phyloP scores from a whole-genome alignment of 1,140 invertebrate species.

The Andricus grossulariae region DNA sequence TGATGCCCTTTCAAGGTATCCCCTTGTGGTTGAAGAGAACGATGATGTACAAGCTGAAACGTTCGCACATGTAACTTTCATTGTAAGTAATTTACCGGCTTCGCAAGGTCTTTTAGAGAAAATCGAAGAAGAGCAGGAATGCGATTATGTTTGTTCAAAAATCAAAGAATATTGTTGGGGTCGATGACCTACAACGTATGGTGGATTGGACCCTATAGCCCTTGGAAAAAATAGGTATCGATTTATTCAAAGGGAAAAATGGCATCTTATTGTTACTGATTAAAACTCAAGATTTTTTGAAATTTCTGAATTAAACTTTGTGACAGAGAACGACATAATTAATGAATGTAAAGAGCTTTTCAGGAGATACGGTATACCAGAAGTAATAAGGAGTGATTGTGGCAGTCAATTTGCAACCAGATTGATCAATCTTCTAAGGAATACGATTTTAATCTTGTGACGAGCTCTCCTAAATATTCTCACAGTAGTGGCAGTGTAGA shows the following conservation, averaged over 20 bases:
- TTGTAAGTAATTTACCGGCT: too few relatives aligned
- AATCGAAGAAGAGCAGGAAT: too few relatives aligned
- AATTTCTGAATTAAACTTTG: conserved; percentile 39
- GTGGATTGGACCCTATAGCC: conserved; percentile 23
- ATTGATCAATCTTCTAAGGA: conserved; percentile 54
- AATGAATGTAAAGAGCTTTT: conserved; percentile 51
- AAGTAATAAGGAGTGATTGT: conserved; percentile 43
- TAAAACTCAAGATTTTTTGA: conserved; percentile 56
- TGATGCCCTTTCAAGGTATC: too few relatives aligned
- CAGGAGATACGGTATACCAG: conserved; percentile 52
- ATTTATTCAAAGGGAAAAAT: conserved; percentile 50
- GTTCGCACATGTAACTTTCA: too few relatives aligned
- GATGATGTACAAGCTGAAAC: too few relatives aligned
- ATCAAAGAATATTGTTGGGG: too few relatives aligned
- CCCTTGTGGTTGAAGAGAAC: too few relatives aligned
- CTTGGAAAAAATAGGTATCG: conserved; percentile 52
- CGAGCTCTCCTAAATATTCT: conserved; percentile 54
- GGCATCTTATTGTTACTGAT: conserved; percentile 53
- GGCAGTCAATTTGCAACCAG: conserved; percentile 38
- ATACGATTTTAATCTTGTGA: conserved; percentile 53
- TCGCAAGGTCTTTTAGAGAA: too few relatives aligned
- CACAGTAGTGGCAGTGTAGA: not conserved
- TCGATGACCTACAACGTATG: too few relatives aligned
- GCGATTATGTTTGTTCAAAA: too few relatives aligned
- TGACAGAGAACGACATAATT: conserved; percentile 48